Percentiles rank a stretch among this genome's conserved stretches.
phyloP scores from a whole-genome alignment of 2,113 vertebrate genomes.

The Pandion haliaetus region DNA sequence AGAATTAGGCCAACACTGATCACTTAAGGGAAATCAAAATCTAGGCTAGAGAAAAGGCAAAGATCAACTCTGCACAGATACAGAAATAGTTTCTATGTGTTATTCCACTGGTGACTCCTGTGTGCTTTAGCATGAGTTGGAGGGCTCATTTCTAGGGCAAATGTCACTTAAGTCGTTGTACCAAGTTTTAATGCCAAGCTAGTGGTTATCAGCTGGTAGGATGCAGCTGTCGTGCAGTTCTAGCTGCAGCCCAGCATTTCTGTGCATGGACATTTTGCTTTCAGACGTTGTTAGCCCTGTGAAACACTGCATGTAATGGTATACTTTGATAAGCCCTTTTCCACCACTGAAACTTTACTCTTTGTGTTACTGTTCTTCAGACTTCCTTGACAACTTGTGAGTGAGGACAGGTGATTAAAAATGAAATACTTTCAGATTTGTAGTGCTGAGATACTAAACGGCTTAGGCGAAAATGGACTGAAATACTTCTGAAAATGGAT shows the following conservation, averaged over 20 bases:
- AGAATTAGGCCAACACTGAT: conserved; percentile 23
- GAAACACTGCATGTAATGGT: background rate
- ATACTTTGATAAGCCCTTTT: background rate
- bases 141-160: background rate
- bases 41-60: conserved; percentile 55
- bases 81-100: conserved; percentile 38
- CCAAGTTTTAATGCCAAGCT: background rate
- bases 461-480: background rate
- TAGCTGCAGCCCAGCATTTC: background rate
- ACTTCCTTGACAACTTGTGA: background rate
- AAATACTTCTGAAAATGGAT: background rate
- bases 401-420: background rate
- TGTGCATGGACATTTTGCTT: background rate
- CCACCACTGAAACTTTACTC: background rate
- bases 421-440: background rate
- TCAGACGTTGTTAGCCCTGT: background rate
- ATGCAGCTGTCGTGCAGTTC: background rate
- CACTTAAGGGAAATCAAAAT: conserved; percentile 56
- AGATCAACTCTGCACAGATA: conserved; percentile 19
- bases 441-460: background rate
- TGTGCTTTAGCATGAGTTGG: background rate
- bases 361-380: background rate
- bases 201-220: background rate
- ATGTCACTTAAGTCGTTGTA: background rate
- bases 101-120: background rate